phyloP scores from a whole-genome alignment of 2,888 invertebrate genomes.

The Timandra comae region DNA sequence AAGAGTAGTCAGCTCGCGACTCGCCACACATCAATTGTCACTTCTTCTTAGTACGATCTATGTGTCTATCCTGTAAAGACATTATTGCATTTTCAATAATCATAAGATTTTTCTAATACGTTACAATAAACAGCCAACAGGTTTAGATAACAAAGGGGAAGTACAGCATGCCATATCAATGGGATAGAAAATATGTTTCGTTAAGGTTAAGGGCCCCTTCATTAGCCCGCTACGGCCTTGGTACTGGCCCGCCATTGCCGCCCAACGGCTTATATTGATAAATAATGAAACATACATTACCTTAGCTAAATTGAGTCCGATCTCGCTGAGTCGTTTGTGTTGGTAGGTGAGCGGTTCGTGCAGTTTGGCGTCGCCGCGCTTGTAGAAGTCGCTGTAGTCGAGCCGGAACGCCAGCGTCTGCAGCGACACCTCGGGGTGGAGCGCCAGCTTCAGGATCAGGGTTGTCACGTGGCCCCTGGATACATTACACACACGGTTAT shows the following conservation, averaged over 20 bases:
- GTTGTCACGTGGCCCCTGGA: conserved; percentile 90
- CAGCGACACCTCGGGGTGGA: conserved; percentile 89
- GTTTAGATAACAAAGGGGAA: no score
- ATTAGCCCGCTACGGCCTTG: not conserved
- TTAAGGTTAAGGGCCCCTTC: not conserved
- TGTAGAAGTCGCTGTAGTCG: conserved; percentile 97
- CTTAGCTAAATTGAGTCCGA: conserved; percentile 59
- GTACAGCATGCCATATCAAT: not conserved
- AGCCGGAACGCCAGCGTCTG: conserved; percentile 93
- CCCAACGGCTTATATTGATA: not conserved
- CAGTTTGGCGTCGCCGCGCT: conserved; percentile 86
- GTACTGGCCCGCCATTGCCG: not conserved
- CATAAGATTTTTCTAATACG: no score
- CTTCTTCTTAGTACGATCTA: conserved; percentile 55
- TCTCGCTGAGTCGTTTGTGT: conserved; percentile 78
- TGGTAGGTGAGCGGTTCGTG: conserved; percentile 81
- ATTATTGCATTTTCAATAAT: no score
- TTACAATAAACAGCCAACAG: no score
- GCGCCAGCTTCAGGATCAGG: conserved; percentile 88
- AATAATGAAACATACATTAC: conserved; percentile 22
- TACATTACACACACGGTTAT: not conserved
- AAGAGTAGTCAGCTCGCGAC: conserved; percentile 17
- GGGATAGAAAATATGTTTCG: not conserved
- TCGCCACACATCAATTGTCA: conserved; percentile 33
- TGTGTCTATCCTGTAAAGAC: conserved; percentile 38